A percentile compares a stretch with the other conserved stretches of the same genome.
Evolutionary conservation across 2,888 invertebrate species (phyloP).

Genomic region (Vesta saturnalis): DNA sequence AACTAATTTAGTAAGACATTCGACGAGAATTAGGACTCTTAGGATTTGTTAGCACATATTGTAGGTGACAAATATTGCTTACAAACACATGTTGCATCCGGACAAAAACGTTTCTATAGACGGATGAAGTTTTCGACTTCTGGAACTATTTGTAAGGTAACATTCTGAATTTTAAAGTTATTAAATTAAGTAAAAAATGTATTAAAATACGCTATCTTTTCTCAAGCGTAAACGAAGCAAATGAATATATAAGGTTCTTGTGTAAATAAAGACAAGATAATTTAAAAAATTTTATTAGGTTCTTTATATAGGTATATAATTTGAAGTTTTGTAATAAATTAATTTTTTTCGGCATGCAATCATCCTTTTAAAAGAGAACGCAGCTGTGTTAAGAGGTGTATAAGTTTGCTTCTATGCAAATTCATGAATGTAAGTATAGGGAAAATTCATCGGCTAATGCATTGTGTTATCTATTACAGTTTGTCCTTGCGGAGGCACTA

Average conservation of each 20-base stretch:
- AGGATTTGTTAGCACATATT: no score
- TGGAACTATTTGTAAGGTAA: no score
- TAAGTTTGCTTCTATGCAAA: slow-evolving; percentile 46
- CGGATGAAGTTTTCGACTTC: no score
- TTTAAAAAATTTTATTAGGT: slow-evolving; percentile 31
- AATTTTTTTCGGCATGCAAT: no score
- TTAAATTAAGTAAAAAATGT: not conserved
- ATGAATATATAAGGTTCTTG: slow-evolving; percentile 9
- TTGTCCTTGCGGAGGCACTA: slow-evolving; percentile 63
- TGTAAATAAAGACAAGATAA: slow-evolving; percentile 33
- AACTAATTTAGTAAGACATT: no score
- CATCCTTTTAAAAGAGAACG: not conserved
- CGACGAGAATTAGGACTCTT: no score
- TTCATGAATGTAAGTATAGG: slow-evolving; percentile 47
- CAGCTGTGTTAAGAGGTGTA: not conserved
- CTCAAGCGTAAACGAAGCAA: not conserved
- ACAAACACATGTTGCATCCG: no score
- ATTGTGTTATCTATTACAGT: slow-evolving; percentile 56
- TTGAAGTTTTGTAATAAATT: slow-evolving; percentile 29
- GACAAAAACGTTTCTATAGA: no score
- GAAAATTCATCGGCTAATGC: slow-evolving; percentile 56
- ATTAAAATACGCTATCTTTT: not conserved
- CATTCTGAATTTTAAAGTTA: no score
- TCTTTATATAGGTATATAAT: slow-evolving; percentile 33
- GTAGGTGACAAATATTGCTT: no score